Evolutionary conservation across 2,888 invertebrate genomes (phyloP).

Genomic region (Athalia cordata): DNA sequence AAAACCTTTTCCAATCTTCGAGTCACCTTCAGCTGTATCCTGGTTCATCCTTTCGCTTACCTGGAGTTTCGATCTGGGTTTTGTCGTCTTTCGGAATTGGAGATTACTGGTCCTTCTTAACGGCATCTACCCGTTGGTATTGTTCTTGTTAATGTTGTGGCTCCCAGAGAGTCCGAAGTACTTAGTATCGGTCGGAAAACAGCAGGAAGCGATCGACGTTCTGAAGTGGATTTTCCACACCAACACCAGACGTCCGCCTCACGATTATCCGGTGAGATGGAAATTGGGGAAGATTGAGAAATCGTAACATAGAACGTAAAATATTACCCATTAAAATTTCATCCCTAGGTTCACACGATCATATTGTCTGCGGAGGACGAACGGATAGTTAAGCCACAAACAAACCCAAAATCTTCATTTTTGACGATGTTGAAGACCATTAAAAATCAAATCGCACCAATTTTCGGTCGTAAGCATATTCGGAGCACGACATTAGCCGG

Average conservation of each 20-base stretch:
- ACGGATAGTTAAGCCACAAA: neutral
- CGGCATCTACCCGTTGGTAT: neutral
- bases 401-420: neutral
- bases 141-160: neutral
- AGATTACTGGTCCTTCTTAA: neutral
- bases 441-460: neutral
- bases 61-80: slow-evolving; percentile 6
- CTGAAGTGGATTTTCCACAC: neutral
- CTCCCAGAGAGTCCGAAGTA: slow-evolving; percentile 19
- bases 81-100: neutral
- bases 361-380: neutral
- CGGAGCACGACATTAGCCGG: neutral
- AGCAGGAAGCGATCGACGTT: neutral
- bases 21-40: neutral
- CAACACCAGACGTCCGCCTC: slow-evolving; percentile 11
- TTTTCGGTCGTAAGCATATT: neutral
- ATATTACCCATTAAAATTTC: neutral
- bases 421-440: neutral
- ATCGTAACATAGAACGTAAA: too few relatives aligned
- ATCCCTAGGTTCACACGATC: neutral
- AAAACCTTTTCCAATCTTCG: neutral
- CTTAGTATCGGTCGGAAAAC: neutral
- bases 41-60: slow-evolving; percentile 6
- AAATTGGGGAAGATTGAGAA: slow-evolving; percentile 33
- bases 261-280: slow-evolving; percentile 18